Percentiles rank a stretch among this genome's conserved stretches.
These are phyloP conservation scores for Sebastes minor DNA, from an alignment of 2,797 vertebrate genomes.

Conservation along the genomic window DNA sequence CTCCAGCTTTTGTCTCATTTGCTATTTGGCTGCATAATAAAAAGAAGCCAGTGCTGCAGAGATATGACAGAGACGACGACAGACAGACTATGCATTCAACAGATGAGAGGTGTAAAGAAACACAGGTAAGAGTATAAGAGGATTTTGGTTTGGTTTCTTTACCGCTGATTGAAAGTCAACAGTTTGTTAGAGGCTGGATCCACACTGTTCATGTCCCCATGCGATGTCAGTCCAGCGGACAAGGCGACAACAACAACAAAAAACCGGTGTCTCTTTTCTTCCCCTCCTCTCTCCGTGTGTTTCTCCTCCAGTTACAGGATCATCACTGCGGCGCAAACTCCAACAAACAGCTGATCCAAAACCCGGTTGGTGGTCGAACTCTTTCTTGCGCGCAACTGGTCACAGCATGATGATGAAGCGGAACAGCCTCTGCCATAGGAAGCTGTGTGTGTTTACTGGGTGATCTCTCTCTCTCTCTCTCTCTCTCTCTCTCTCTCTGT, in stretches of 20 bases:
- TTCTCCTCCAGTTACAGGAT: slow-evolving; percentile 34
- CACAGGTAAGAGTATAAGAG: slow-evolving; percentile 13
- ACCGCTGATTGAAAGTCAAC: slow-evolving; percentile 90
- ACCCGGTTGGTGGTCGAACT: slow-evolving; percentile 25
- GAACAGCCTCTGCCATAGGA: slow-evolving; percentile 49
- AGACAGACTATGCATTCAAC: slow-evolving; percentile 54
- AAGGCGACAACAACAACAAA: slow-evolving; percentile 40
- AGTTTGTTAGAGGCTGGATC: slow-evolving; percentile 87
- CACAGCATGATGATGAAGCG: slow-evolving; percentile 51
- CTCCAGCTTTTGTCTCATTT: slow-evolving; percentile 4
- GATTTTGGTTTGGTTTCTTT: slow-evolving; percentile 47
- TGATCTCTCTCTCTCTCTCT: background rate
- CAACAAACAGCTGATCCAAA: slow-evolving; percentile 45
- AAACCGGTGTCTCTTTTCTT: slow-evolving; percentile 19
- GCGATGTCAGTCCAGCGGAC: slow-evolving; percentile 75
- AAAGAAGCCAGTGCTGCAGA: slow-evolving; percentile 47
- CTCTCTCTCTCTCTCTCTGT: background rate
- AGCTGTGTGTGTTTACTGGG: slow-evolving; percentile 39
- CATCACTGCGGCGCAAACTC: slow-evolving; percentile 65
- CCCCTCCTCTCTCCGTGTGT: background rate
- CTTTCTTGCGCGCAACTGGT: slow-evolving; percentile 42
- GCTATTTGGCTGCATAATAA: slow-evolving; percentile 11
- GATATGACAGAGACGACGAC: slow-evolving; percentile 1
- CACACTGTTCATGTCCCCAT: slow-evolving; percentile 86
- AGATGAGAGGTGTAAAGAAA: slow-evolving; percentile 62